These are phyloP conservation scores for Carpatolechia fugitivella DNA, from an alignment of 2,888 invertebrate species.

Conservation along the genomic window DNA sequence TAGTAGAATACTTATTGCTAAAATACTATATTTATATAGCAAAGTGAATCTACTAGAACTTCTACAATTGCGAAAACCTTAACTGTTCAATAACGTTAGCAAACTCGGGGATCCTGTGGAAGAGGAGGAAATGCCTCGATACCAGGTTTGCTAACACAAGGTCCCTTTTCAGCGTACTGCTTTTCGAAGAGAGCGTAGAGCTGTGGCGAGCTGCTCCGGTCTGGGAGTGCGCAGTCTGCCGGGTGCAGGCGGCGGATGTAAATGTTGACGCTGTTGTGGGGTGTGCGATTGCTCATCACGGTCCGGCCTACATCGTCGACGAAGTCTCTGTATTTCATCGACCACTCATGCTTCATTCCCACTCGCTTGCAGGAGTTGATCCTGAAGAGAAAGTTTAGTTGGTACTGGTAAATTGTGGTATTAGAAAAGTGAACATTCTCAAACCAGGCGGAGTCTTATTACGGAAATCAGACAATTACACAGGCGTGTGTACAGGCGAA, in stretches of 20 bases:
- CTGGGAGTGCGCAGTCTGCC: background rate
- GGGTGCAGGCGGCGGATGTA: slow-evolving; percentile 55
- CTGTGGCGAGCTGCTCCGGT: background rate
- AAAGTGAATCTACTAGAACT: too few species aligned
- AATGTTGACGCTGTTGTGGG: slow-evolving; percentile 63
- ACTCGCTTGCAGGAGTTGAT: slow-evolving; percentile 67
- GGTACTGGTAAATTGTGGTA: background rate
- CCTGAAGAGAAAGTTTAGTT: slow-evolving; percentile 38
- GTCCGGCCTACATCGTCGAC: slow-evolving; percentile 64
- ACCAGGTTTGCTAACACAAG: too few species aligned
- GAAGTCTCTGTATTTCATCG: slow-evolving; percentile 74
- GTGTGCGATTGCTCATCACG: slow-evolving; percentile 71
- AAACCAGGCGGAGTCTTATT: too few species aligned
- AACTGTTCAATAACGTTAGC: too few species aligned
- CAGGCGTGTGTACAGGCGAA: too few species aligned
- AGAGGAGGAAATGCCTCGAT: too few species aligned
- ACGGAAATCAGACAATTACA: too few species aligned
- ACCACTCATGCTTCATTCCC: slow-evolving; percentile 69
- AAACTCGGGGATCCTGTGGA: too few species aligned
- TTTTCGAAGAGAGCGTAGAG: background rate
- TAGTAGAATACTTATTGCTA: too few species aligned
- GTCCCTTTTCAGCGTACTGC: background rate
- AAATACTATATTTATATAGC: too few species aligned
- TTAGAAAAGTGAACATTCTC: background rate
- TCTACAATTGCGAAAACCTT: too few species aligned